These are phyloP conservation scores for Polyploca ridens DNA, from an alignment of 2,888 invertebrate genomes.

Conservation along the genomic window DNA sequence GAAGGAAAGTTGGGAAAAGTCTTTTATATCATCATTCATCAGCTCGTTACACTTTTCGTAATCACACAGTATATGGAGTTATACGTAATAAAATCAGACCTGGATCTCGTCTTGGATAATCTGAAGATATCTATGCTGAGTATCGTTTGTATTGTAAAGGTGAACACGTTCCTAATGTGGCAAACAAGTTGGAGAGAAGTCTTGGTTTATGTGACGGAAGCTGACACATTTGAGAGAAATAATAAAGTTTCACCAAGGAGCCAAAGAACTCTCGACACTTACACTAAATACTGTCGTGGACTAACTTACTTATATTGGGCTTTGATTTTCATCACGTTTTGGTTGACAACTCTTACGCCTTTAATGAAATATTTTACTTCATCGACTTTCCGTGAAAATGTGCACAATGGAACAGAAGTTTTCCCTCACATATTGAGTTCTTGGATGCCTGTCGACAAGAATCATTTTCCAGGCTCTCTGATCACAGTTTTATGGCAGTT, in stretches of 20 bases:
- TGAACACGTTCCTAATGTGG: slow-evolving; percentile 62
- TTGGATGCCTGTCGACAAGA: slow-evolving; percentile 72
- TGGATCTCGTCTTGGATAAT: slow-evolving; percentile 66
- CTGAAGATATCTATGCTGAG: slow-evolving; percentile 73
- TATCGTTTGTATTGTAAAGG: slow-evolving; percentile 64
- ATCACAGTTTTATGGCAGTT: slow-evolving; percentile 63
- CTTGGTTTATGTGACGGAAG: slow-evolving; percentile 61
- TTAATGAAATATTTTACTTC: slow-evolving; percentile 59
- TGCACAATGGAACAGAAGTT: slow-evolving; percentile 57
- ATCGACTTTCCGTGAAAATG: slow-evolving; percentile 49
- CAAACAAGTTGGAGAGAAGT: slow-evolving; percentile 62
- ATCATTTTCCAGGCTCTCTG: slow-evolving; percentile 65
- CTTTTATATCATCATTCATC: slow-evolving; percentile 53
- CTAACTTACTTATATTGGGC: slow-evolving; percentile 67
- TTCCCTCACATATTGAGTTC: slow-evolving; percentile 75
- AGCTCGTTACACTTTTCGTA: slow-evolving; percentile 59
- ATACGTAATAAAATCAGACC: slow-evolving; percentile 60
- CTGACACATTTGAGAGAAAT: slow-evolving; percentile 65
- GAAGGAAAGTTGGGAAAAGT: slow-evolving; percentile 42
- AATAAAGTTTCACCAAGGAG: slow-evolving; percentile 40
- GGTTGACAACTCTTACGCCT: slow-evolving; percentile 54
- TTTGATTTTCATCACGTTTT: slow-evolving; percentile 62
- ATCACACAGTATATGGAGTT: slow-evolving; percentile 66
- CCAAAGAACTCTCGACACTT: slow-evolving; percentile 49
- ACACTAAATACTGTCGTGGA: slow-evolving; percentile 65